Base-by-base conservation (phyloP, 2,797 vertebrate species). In the Neosilurus mollespiculum region DNA sequence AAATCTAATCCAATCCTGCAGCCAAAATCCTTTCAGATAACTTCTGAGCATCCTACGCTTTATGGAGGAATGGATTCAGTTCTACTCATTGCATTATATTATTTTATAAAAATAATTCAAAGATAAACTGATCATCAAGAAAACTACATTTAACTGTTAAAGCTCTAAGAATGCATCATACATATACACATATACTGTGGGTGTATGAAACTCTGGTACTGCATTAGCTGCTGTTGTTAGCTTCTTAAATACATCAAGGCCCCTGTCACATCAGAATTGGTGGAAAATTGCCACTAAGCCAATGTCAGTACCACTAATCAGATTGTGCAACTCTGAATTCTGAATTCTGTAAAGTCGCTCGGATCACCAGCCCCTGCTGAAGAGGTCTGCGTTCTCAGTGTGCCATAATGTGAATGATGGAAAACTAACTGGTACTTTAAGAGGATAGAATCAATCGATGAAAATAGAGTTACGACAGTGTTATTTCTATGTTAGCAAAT, bases 11-110 rank as follows among this genome's bases (percentile, higher is more conserved):
- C 24, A 59, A 76, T 61, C 54, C 34, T 59, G 18, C 22, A 81
- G 64, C 67, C 54, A 69, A 80, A 84, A 76, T 84, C 59, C 18
- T 16, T 67, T 81, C 66, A 79, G 77, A 61, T 83, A 61, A 30
- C 53, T 61, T 62, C 65, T 83, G 26, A 79, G 65, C n/a, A 72
- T 53, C 30, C 20, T 20, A 53, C 7, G 30, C 14, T 24, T 66
- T 24, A 59, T 75, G n/a, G 22, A 66, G 24, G 30, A 26, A 22
- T 70, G 54, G 54, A 26, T 30, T 24, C 24, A 49, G 54, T 24
- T 65, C 6, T 10, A 66, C 9, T 66, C 26, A 54, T 37, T 34
- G 9, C 70, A 73, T 81, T 30, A 20, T 18, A 15, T 30, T 49
- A 59, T 81, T 69, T 24, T 56, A 62, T 51, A 43, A 30, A 49